phyloP scores from a whole-genome alignment of 2,113 vertebrate genomes.

The Gymnobelideus leadbeateri region DNA sequence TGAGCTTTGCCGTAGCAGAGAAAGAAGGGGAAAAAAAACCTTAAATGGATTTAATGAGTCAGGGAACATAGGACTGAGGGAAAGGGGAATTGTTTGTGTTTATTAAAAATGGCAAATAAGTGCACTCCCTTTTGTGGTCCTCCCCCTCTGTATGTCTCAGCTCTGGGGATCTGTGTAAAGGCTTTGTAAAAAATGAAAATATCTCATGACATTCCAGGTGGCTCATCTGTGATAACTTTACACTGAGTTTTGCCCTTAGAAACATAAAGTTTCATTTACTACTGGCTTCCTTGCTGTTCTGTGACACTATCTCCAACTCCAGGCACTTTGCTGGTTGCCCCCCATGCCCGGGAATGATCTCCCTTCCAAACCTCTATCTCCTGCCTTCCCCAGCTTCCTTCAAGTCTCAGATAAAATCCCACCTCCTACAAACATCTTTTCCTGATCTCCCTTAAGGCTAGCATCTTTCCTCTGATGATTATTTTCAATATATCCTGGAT shows the following conservation, averaged over 20 bases:
- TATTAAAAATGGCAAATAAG: slow-evolving; percentile 85
- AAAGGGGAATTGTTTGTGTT: slow-evolving; percentile 83
- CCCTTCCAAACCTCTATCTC: background rate
- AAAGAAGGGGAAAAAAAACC: slow-evolving; percentile 73
- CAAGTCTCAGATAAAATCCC: background rate
- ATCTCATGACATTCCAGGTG: background rate
- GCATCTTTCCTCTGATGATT: background rate
- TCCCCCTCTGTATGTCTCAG: slow-evolving; percentile 66
- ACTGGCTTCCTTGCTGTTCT: background rate
- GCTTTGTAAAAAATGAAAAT: background rate
- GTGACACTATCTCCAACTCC: background rate
- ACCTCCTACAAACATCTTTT: background rate
- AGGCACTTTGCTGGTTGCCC: background rate
- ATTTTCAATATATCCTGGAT: background rate
- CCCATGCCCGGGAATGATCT: background rate
- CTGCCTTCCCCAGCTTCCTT: background rate
- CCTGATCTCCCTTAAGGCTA: background rate
- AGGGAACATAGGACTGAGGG: slow-evolving; percentile 78
- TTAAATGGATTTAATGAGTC: slow-evolving; percentile 85
- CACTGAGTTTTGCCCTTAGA: background rate
- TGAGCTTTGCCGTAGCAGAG: slow-evolving; percentile 79
- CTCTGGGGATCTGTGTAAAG: slow-evolving; percentile 60
- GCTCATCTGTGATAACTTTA: background rate
- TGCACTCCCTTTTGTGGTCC: slow-evolving; percentile 77
- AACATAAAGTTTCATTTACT: background rate